Base-by-base conservation (phyloP, 2,113 vertebrate genomes). In the Orthochromis malagaraziensis region DNA sequence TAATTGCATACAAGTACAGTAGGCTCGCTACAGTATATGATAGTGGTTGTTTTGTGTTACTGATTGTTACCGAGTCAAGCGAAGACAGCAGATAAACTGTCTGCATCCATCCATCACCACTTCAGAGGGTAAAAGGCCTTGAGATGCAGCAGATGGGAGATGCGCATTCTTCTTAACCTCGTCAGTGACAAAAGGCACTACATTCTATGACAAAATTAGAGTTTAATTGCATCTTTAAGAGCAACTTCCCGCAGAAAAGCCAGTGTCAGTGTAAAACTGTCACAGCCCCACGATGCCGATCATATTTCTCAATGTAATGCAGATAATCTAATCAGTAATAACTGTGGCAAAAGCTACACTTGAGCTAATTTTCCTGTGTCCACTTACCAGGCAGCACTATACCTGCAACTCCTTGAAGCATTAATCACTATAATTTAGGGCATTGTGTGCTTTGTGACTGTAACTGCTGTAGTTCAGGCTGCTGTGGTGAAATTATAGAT, bases 401-500 rank as follows among this genome's bases (percentile, higher is more conserved):
- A 83, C 70, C 79, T 58, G 26, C 26, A 65, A 84, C 54, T 79
- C 38, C 60, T 82, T 79, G 26, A 87, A 90, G 77, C 90, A 91
- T 93, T 88, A 84, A 89, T 94, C 90, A 88, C 75, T 38, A 47
- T 91, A 83, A 92, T 93, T 89, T 70, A 86, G 91, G 94, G 79
- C 87, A 86, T 83, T 88, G 83, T 84, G 84, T 90, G 81, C 84
- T 89, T 85, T 60, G 65, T 86, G 84, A 53, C 73, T 85, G 65
- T 79, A 91, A 89, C 60, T 55, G 75, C 54, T 31, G 4, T 24
- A 58, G 81, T 68, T 89, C 81, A 81, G 54, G 65, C 65, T 80
- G 84, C 79, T 85, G 81, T 29, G 40, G 57, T 81, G 88, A 83
- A 87, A 82, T 84, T 79, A 79, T 86, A 92, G 65, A 87, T 47